Percentiles rank a stretch among this genome's conserved stretches.
Conservation (phyloP, 2,888 invertebrate genomes). For the Platynereis dumerilii region DNA sequence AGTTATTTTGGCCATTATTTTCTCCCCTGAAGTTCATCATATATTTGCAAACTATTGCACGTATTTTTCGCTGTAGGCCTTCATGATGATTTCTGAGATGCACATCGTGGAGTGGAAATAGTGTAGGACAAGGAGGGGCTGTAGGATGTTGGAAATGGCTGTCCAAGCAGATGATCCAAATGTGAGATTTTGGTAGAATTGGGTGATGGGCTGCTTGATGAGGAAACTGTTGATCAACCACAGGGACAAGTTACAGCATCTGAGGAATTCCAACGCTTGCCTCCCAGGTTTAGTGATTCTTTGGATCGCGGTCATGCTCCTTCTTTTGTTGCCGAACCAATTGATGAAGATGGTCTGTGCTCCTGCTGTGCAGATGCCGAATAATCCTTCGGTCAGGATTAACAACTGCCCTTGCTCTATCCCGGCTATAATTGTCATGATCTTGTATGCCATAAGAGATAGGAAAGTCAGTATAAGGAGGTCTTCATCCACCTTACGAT, state of each 20-base stretch:
- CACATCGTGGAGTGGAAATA: conserved; percentile 19
- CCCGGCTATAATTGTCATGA: conserved; percentile 12
- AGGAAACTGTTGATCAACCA: conserved; percentile 19
- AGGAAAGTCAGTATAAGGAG: conserved; percentile 11
- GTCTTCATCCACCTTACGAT: conserved; percentile 10
- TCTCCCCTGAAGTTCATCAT: too few relatives aligned
- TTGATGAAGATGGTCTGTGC: conserved; percentile 20
- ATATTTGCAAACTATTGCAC: too few relatives aligned
- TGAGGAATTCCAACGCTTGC: conserved; percentile 15
- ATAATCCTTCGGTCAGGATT: conserved; percentile 7
- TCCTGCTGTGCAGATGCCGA: conserved; percentile 3
- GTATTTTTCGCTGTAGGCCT: conserved; percentile 17
- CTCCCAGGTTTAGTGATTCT: conserved; percentile 11
- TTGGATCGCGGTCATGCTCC: conserved; percentile 9
- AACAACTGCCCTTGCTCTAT: neutral
- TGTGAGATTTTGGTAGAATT: conserved; percentile 4
- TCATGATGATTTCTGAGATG: conserved; percentile 16
- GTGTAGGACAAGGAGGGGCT: conserved; percentile 15
- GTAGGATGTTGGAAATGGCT: conserved; percentile 15
- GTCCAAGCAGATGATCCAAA: conserved; percentile 14
- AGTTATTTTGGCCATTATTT: too few relatives aligned
- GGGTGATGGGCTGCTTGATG: conserved; percentile 3
- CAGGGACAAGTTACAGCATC: conserved; percentile 19
- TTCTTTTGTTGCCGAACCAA: conserved; percentile 16
- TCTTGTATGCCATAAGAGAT: neutral